Percentiles rank a stretch among this genome's conserved stretches.
Conservation (phyloP, 2,888 invertebrate species). For the Beris morrisii region DNA sequence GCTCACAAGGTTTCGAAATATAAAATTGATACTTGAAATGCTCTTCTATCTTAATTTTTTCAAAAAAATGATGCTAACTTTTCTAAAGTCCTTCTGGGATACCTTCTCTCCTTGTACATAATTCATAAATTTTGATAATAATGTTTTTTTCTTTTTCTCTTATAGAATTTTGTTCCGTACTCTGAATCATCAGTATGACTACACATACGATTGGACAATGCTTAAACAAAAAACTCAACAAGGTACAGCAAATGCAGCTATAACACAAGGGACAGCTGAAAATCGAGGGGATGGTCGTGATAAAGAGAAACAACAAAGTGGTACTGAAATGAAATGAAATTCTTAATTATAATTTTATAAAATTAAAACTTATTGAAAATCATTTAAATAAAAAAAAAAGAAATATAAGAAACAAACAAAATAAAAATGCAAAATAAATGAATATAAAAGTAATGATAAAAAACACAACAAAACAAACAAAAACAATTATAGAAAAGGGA, state of each 20-base stretch:
- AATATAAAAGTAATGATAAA: slow-evolving; percentile 1
- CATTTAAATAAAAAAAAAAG: slow-evolving; percentile 24
- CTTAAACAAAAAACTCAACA: slow-evolving; percentile 81
- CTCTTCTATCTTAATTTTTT: no score
- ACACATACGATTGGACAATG: slow-evolving; percentile 99
- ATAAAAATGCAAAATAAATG: slow-evolving; percentile 2
- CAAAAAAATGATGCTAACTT: no score
- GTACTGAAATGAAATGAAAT: slow-evolving; percentile 42
- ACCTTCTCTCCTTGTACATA: no score
- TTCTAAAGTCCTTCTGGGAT: no score
- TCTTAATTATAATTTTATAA: slow-evolving; percentile 33
- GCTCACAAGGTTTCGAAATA: no score
- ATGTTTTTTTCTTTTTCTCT: slow-evolving; percentile 28
- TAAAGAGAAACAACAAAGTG: slow-evolving; percentile 43
- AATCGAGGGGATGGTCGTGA: slow-evolving; percentile 39
- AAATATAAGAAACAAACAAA: slow-evolving; percentile 3
- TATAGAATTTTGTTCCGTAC: slow-evolving; percentile 96
- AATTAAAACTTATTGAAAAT: slow-evolving; percentile 32
- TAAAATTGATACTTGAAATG: no score
- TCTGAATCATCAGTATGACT: slow-evolving; percentile 98
- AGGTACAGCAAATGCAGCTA: slow-evolving; percentile 50
- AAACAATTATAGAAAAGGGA: not conserved
- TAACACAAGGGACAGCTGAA: slow-evolving; percentile 36
- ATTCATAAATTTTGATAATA: no score
- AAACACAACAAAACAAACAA: no score